Evolutionary conservation across 2,888 invertebrate genomes (phyloP), one percentile per base, ranked within the genome.

Genomic region (Amiota communis): DNA sequence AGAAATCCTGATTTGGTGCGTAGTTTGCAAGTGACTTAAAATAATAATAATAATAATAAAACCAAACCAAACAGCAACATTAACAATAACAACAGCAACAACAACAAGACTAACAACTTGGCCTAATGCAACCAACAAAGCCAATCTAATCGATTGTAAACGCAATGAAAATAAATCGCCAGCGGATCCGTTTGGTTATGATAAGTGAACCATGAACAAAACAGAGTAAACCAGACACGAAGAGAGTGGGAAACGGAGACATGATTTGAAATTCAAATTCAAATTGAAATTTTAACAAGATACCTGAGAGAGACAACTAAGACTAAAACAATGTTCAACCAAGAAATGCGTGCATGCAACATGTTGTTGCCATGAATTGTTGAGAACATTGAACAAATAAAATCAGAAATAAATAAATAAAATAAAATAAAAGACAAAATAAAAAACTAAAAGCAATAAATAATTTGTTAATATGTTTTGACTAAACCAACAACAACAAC

Each of bases 251-350:
- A 36, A 36, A 36, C 36, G 36, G 67, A 47, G 80, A 81, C 80
- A 81, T 76, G 79, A 83, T 83, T 84, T 83, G 78, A 85, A 83
- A 85, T 83, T 83, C 83, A 83, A 85, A 83, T 83, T 79, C 79
- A 72, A 77, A 81, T 75, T 76, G 71, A 71, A 75, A 75, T 75
- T 75, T 71, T 73, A 61, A 73, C 12, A 78, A 77, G 77, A 72
- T 72, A 71, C 8, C n/a, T 48, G 17, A 11, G 68, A 77, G 82
- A 12, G 12, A n/a, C 53, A 53, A n/a, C 6, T 53, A n/a, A 53
- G 36, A 53, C 6, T 53, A 12, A 53, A 53, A n/a, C 8, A 3
- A 53, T n/a, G n/a, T n/a, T 53, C 8, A 59, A 63, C 80, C 80
- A 83, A 83, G 85, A 83, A 83, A 85, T 83, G 83, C 85, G 83